Evolutionary conservation across 2,113 vertebrate genomes (phyloP), one percentile per base, ranked within the genome.

Genomic region (Electrona antarctica): DNA sequence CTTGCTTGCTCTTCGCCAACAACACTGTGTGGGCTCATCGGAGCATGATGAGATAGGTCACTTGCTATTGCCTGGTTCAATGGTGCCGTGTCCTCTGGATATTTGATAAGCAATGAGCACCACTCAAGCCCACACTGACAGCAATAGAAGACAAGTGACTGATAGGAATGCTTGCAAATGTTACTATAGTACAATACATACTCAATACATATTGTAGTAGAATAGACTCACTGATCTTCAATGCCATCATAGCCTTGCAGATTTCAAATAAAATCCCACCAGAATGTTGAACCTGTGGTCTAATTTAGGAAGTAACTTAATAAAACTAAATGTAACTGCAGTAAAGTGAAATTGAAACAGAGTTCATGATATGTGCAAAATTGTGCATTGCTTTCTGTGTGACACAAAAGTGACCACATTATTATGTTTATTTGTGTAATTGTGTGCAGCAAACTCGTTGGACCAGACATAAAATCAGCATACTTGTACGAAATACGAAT

Each of bases 61-160:
- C 69, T 61, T 41, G 3, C 33, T 41, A 41, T 41, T 41, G 33
- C 33, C 33, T 2, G 33, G 73, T 76, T 73, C 33, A 82, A 72
- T 3, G 33, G 74, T 69, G 72, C 79, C 14, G 64, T 74, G 67
- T 78, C 83, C 77, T 82, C 78, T 82, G 77, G 73, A 78, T 91
- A 89, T 90, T 81, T 88, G 87, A 92, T 90, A 88, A 83, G 89
- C 82, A 90, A 91, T 56, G 77, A 75, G 76, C 77, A 71, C 78
- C 76, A 75, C 76, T 76, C 73, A 7, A 64, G 83, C 80, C 50
- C 59, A 52, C 59, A 67, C 73, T 50, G 73, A 85, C 73, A 72
- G 69, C 60, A 66, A 41, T 41, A 41, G 33, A 41, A 77, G 85
- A 75, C 69, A 80, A 79, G 60, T 7, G 62, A 48, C 60, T 28